Evolutionary conservation across 1,140 invertebrate species (phyloP), one percentile per base, ranked within the genome.

Genomic region (Drosophila sulfurigaster): DNA sequence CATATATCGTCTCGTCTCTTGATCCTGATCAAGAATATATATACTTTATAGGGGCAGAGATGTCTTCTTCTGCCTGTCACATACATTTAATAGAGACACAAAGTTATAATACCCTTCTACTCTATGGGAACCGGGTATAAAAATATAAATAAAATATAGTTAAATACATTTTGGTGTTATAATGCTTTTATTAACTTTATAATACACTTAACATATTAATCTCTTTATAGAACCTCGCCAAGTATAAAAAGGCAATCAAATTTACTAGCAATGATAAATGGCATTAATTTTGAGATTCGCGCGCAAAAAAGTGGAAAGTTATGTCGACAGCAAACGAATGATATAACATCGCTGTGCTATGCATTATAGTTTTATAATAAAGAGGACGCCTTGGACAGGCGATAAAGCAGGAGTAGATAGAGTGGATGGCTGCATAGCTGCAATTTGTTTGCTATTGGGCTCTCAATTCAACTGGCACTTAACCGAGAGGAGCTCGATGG

Each of bases 361-460:
- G 13, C 46, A 48, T 16, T 48, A 48, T 48, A 48, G 46, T 41
- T 35, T 25, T 7, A 77, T 85, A 82, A 86, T 87, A 80, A 87
- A 86, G 81, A 79, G 75, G 79, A 79, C 76, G 70, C 76, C 79
- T 79, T 45, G 71, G 65, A 73, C 62, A 77, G 65, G 52, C 59
- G 83, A 77, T 88, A 82, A 81, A 76, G 49, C 56, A 46, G 28
- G 28, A 13, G 20, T 51, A 48, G 49, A 59, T 52, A 46, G 56
- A 69, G 46, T 43, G 71, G 66, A 32, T 32, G 5, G 51, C 20
- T 25, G 20, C 79, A 83, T 71, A 75, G 64, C 77, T 66, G 83
- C 85, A 88, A 88, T 88, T 88, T 88, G 80, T 83, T 88, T 88
- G 70, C 67, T 79, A 79, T 86, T 62, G 54, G 62, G 15, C 28